phyloP scores from a whole-genome alignment of 2,797 vertebrate genomes.

The Pteronotus mesoamericanus region DNA sequence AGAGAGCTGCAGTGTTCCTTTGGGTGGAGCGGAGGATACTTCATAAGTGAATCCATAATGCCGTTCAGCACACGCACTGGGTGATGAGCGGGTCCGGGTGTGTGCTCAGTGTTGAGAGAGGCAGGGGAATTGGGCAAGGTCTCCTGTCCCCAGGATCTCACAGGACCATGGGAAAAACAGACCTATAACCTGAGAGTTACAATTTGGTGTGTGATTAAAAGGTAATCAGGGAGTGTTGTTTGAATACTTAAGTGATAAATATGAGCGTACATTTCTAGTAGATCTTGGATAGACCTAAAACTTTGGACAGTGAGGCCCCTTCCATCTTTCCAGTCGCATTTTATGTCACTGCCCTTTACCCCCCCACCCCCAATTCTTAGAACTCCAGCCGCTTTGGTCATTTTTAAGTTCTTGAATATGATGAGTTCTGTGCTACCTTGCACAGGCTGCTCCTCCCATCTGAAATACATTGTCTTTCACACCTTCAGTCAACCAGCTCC shows the following conservation, averaged over 20 bases:
- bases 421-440: not conserved
- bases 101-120: not conserved
- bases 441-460: not conserved
- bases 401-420: not conserved
- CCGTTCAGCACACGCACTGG: not conserved
- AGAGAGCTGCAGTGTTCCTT: not conserved
- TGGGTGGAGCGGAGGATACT: rapidly evolving
- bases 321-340: not conserved
- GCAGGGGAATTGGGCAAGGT: not conserved
- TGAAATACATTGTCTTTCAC: not conserved
- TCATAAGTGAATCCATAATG: not conserved
- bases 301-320: not conserved
- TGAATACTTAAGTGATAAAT: not conserved
- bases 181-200: not conserved
- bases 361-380: no score
- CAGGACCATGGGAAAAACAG: not conserved
- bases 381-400: not conserved
- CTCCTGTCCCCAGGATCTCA: not conserved
- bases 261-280: not conserved
- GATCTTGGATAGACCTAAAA: not conserved
- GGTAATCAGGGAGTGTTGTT: not conserved
- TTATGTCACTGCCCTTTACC: not conserved
- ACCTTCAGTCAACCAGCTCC: not conserved
- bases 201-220: not conserved
- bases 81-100: not conserved